Conservation (phyloP, 2,888 invertebrate species). For the Volucella inanis region DNA sequence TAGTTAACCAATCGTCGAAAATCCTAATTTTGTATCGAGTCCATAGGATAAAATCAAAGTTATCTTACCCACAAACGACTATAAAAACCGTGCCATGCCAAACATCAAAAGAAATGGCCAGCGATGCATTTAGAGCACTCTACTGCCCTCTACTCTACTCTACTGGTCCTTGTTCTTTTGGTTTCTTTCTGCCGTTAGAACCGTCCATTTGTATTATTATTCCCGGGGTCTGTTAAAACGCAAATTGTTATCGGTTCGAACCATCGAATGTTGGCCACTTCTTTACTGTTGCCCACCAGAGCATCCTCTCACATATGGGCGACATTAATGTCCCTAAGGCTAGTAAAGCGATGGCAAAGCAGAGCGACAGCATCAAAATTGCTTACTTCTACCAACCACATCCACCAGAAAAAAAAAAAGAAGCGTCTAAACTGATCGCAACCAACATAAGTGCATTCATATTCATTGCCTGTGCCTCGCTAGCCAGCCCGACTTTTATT, state of each 20-base stretch:
- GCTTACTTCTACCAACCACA: slow-evolving; percentile 54
- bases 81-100: slow-evolving; percentile 17
- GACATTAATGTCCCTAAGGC: slow-evolving; percentile 22
- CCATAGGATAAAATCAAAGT: not conserved
- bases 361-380: slow-evolving; percentile 31
- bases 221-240: slow-evolving; percentile 56
- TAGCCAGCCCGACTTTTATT: not conserved
- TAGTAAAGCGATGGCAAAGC: slow-evolving; percentile 1
- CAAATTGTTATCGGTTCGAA: slow-evolving; percentile 59
- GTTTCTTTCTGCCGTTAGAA: slow-evolving; percentile 11
- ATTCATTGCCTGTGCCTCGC: slow-evolving; percentile 62
- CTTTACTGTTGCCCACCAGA: slow-evolving; percentile 10
- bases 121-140: slow-evolving; percentile 54
- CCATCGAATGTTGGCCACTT: slow-evolving; percentile 6
- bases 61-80: slow-evolving; percentile 6
- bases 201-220: slow-evolving; percentile 61
- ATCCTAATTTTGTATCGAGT: slow-evolving; percentile 1
- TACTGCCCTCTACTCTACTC: slow-evolving; percentile 5
- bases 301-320: slow-evolving; percentile 13
- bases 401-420: slow-evolving; percentile 2
- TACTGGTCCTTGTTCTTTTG: slow-evolving; percentile 3
- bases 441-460: slow-evolving; percentile 60
- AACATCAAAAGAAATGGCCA: slow-evolving; percentile 50
- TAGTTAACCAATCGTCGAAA: slow-evolving; percentile 29
- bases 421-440: not conserved